These are phyloP conservation scores for Andrena fulva DNA, from an alignment of 2,888 invertebrate genomes.

Conservation along the genomic window DNA sequence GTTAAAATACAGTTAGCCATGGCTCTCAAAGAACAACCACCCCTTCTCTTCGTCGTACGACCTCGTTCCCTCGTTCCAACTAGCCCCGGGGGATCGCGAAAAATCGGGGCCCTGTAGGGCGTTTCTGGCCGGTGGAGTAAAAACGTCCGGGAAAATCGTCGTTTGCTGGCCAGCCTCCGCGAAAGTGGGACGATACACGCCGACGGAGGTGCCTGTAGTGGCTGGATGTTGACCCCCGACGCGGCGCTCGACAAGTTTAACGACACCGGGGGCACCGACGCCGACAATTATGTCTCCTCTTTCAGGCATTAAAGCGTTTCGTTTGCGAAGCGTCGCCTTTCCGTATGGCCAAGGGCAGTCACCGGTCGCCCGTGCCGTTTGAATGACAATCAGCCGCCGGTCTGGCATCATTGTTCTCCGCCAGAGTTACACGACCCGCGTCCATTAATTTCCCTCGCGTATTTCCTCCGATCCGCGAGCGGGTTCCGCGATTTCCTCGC, in stretches of 20 bases:
- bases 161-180: conserved; percentile 7
- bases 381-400: conserved; percentile 64
- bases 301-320: conserved; percentile 64
- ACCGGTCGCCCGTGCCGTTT: conserved; percentile 58
- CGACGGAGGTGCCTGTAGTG: neutral
- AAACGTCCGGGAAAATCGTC: conserved; percentile 10
- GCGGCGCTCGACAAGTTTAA: conserved; percentile 64
- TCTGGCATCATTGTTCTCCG: conserved; percentile 40
- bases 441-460: conserved; percentile 53
- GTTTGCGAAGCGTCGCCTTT: conserved; percentile 64
- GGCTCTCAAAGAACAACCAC: neutral
- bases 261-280: conserved; percentile 59
- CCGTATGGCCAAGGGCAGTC: conserved; percentile 68
- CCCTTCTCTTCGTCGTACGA: neutral
- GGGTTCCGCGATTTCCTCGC: conserved; percentile 16
- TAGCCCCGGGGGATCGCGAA: neutral
- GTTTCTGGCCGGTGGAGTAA: neutral
- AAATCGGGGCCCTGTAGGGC: neutral
- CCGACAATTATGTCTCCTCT: conserved; percentile 66
- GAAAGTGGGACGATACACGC: conserved; percentile 48
- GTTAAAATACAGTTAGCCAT: conserved; percentile 21
- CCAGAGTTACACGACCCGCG: conserved; percentile 44
- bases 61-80: neutral
- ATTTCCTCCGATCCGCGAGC: conserved; percentile 22
- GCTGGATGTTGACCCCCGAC: conserved; percentile 54